Evolutionary conservation across 2,113 vertebrate genomes (phyloP).

Genomic region (Beaufortia kweichowensis): DNA sequence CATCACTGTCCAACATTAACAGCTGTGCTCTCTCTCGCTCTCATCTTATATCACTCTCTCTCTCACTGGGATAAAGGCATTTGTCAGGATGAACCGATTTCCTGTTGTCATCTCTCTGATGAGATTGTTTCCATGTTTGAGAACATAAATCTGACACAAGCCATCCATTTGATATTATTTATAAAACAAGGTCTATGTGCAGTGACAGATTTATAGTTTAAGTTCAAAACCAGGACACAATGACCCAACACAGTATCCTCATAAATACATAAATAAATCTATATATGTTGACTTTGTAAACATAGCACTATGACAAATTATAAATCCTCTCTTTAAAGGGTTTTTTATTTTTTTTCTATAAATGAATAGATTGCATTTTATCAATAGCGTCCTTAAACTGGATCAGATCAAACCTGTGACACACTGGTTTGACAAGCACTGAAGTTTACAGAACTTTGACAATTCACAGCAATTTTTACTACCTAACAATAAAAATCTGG

Average conservation of each 20-base stretch:
- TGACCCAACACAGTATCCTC: not conserved
- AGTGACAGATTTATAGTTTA: slow-evolving; percentile 8
- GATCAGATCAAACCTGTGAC: no score
- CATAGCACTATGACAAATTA: no score
- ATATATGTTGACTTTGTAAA: no score
- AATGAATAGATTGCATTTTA: no score
- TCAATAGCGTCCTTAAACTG: no score
- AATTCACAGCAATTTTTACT: not conserved
- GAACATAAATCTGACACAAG: not conserved
- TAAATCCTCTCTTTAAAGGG: no score
- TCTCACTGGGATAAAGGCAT: not conserved
- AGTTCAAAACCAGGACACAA: not conserved
- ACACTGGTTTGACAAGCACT: no score
- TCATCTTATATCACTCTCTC: not conserved
- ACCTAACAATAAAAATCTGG: not conserved
- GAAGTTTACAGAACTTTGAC: slow-evolving; percentile 6
- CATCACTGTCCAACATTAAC: slow-evolving; percentile 9
- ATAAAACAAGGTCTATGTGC: slow-evolving; percentile 3
- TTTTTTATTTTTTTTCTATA: no score
- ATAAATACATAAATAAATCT: no score
- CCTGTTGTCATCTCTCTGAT: slow-evolving; percentile 19
- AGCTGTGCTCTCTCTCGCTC: slow-evolving; percentile 9
- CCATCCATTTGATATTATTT: not conserved
- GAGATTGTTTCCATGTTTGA: slow-evolving; percentile 23
- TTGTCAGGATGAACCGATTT: slow-evolving; percentile 25